These are phyloP conservation scores for Portunus trituberculatus DNA, from an alignment of 1,140 invertebrate species.

Conservation along the genomic window DNA sequence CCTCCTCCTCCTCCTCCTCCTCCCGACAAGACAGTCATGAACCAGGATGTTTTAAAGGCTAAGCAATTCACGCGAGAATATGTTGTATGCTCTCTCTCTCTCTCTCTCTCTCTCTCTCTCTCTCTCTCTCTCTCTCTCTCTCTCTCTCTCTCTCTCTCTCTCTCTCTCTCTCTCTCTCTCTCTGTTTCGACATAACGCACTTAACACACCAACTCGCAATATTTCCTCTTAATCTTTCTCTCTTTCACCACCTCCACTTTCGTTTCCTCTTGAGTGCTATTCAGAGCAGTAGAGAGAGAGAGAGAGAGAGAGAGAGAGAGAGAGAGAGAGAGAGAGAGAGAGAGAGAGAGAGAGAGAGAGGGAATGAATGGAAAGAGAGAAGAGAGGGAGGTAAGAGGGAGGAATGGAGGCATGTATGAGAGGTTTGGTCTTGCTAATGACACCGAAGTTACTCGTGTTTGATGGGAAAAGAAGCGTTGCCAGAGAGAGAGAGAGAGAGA, in stretches of 20 bases:
- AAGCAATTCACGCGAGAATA: background rate
- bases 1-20: background rate
- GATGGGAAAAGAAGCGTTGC: no score
- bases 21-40: background rate
- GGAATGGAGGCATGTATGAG: no score
- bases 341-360: background rate
- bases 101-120: slow-evolving; percentile 16
- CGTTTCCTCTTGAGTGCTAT: slow-evolving; percentile 8
- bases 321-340: background rate
- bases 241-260: background rate
- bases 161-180: background rate
- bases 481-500: no score
- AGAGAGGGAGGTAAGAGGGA: background rate
- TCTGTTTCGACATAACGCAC: background rate
- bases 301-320: background rate
- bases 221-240: background rate
- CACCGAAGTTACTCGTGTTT: no score
- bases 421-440: no score
- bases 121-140: slow-evolving; percentile 2
- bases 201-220: no score
- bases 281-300: background rate
- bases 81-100: background rate
- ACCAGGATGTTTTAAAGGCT: background rate
- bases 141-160: slow-evolving; percentile 9
- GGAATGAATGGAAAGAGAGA: background rate